Percentiles rank a stretch among this genome's conserved stretches.
phyloP scores from a whole-genome alignment of 2,113 vertebrate species.

The Trochalopteron elliotii region DNA sequence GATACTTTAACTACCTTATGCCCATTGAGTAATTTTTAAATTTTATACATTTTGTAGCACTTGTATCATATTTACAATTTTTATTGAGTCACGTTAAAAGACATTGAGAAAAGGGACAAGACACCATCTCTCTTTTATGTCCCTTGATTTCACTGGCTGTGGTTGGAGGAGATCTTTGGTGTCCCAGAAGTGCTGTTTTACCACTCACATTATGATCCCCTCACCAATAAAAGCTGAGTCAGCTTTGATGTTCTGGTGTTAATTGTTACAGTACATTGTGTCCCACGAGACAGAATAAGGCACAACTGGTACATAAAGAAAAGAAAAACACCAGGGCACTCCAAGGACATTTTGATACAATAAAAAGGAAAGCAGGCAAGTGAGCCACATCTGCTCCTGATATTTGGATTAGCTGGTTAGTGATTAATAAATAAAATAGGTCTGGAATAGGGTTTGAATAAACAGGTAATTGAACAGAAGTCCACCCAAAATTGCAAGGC shows the following conservation, averaged over 20 bases:
- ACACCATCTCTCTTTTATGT: not conserved
- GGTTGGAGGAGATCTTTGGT: not conserved
- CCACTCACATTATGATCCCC: not conserved
- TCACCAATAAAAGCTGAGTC: conserved; percentile 22
- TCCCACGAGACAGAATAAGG: conserved; percentile 6
- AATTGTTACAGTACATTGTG: not conserved
- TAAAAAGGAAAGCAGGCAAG: not conserved
- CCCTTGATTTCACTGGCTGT: not conserved
- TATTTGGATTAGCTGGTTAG: not conserved
- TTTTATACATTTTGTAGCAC: not conserved
- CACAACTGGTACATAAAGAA: not conserved
- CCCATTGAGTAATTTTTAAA: not conserved
- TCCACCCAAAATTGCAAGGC: not conserved
- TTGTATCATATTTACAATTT: not conserved
- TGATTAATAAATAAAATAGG: not conserved
- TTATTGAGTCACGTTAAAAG: not conserved
- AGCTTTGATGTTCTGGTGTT: conserved; percentile 24
- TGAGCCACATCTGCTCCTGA: not conserved
- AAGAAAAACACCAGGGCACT: conserved; percentile 15
- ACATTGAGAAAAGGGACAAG: not conserved
- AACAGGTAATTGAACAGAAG: not conserved
- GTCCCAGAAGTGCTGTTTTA: conserved; percentile 6
- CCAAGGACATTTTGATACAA: not conserved
- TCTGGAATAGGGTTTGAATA: not conserved
- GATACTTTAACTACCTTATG: not conserved